A percentile compares a stretch with the other conserved stretches of the same genome.
Conservation (phyloP, 2,888 invertebrate species). For the Gari tellinella region DNA sequence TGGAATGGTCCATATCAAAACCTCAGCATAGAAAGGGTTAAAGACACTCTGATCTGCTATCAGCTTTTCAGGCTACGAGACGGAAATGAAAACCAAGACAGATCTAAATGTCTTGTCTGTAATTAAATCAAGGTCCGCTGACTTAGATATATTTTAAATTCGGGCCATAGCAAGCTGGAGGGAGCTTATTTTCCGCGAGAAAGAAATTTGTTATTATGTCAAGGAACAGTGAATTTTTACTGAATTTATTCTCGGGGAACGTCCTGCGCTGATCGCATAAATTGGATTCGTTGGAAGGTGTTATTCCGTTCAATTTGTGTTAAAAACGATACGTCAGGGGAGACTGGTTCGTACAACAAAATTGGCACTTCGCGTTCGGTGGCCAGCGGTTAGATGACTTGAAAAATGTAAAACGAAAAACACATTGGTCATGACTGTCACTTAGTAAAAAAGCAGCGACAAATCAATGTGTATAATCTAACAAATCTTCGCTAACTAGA, state of each 20-base stretch:
- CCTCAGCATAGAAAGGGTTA: too few relatives aligned
- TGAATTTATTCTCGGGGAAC: constrained; percentile 16
- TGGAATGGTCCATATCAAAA: too few relatives aligned
- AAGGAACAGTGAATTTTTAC: constrained; percentile 17
- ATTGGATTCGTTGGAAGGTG: constrained; percentile 29
- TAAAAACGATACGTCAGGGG: constrained; percentile 32
- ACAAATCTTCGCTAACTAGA: constrained; percentile 39
- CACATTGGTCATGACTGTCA: constrained; percentile 36
- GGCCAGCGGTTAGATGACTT: constrained; percentile 30
- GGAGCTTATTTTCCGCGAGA: constrained; percentile 15
- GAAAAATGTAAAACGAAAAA: constrained; percentile 31
- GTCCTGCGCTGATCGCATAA: constrained; percentile 25
- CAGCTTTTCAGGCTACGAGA: too few relatives aligned
- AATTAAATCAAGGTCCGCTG: constrained; percentile 17
- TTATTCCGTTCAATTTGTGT: constrained; percentile 45
- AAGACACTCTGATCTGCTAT: too few relatives aligned
- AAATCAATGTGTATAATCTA: constrained; percentile 18
- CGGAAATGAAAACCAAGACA: too few relatives aligned
- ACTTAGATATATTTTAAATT: constrained; percentile 12
- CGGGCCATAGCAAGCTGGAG: constrained; percentile 12
- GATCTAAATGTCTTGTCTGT: background rate
- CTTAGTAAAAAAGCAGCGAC: constrained; percentile 25
- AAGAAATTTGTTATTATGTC: constrained; percentile 26
- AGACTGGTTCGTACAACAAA: constrained; percentile 19
- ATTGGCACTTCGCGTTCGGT: constrained; percentile 29